Conservation (phyloP, 2,797 vertebrate species). For the Clarias pachynema region DNA sequence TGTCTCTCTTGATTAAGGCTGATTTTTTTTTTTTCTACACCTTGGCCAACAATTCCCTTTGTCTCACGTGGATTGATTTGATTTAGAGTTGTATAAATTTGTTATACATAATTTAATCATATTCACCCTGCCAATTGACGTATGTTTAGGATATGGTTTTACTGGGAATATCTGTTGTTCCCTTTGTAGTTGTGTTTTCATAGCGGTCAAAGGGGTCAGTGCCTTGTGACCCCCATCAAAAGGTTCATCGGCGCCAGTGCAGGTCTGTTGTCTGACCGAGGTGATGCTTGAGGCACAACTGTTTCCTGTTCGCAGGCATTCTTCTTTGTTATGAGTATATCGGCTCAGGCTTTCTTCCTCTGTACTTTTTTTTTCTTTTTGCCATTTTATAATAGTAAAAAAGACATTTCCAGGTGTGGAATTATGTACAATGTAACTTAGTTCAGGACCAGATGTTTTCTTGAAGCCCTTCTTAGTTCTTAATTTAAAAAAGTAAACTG, state of each 20-base stretch:
- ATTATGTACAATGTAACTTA: background rate
- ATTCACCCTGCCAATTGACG: background rate
- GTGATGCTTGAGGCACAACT: constrained; percentile 65
- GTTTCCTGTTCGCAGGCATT: constrained; percentile 63
- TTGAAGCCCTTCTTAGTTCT: background rate
- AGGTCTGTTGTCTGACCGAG: constrained; percentile 59
- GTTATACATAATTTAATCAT: background rate
- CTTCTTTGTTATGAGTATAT: background rate
- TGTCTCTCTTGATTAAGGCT: background rate
- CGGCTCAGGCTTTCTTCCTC: background rate
- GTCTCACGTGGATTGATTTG: background rate
- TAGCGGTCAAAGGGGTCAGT: constrained; percentile 54
- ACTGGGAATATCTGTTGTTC: constrained; percentile 25
- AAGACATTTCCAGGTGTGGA: background rate
- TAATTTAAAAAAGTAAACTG: background rate
- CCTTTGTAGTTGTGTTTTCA: constrained; percentile 54
- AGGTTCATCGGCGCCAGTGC: constrained; percentile 58
- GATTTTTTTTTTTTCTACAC: background rate
- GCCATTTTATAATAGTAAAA: background rate
- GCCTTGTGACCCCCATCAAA: constrained; percentile 39
- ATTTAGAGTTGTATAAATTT: background rate
- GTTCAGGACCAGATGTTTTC: background rate
- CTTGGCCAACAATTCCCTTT: background rate
- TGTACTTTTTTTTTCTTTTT: background rate
- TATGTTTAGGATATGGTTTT: background rate